Evolutionary conservation across 2,888 invertebrate species (phyloP).

Genomic region (Sialis lutaria): DNA sequence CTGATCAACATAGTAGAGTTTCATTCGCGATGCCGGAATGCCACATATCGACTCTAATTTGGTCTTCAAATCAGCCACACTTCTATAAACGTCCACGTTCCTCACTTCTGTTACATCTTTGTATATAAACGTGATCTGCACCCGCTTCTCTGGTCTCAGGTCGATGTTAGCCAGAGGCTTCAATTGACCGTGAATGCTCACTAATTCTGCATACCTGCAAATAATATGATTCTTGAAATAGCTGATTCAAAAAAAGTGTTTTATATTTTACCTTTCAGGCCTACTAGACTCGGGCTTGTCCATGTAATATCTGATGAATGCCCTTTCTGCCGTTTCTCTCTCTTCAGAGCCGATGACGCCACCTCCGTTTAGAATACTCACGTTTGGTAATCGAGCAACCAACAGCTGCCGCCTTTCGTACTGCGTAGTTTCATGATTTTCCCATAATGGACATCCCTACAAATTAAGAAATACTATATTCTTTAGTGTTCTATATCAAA

Average conservation of each 20-base stretch:
- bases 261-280: slow-evolving; percentile 48
- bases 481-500: neutral
- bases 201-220: slow-evolving; percentile 62
- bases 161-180: slow-evolving; percentile 81
- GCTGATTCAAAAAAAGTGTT: neutral
- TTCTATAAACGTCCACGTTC: slow-evolving; percentile 61
- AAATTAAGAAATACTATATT: slow-evolving; percentile 12
- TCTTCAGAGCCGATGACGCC: slow-evolving; percentile 69
- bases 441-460: slow-evolving; percentile 57
- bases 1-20: slow-evolving; percentile 78
- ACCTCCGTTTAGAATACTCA: slow-evolving; percentile 77
- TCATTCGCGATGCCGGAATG: slow-evolving; percentile 69
- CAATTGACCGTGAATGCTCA: slow-evolving; percentile 72
- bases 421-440: slow-evolving; percentile 66
- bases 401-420: slow-evolving; percentile 75
- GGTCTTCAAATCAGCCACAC: slow-evolving; percentile 65
- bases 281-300: slow-evolving; percentile 69
- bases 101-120: slow-evolving; percentile 57
- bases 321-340: slow-evolving; percentile 80
- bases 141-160: slow-evolving; percentile 69
- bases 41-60: slow-evolving; percentile 66
- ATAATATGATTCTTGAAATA: slow-evolving; percentile 5
- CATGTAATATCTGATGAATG: slow-evolving; percentile 85
- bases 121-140: slow-evolving; percentile 70
- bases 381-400: slow-evolving; percentile 74